Percentiles rank a stretch among this genome's conserved stretches.
phyloP scores from a whole-genome alignment of 2,797 vertebrate genomes.

The Chiloscyllium punctatum region DNA sequence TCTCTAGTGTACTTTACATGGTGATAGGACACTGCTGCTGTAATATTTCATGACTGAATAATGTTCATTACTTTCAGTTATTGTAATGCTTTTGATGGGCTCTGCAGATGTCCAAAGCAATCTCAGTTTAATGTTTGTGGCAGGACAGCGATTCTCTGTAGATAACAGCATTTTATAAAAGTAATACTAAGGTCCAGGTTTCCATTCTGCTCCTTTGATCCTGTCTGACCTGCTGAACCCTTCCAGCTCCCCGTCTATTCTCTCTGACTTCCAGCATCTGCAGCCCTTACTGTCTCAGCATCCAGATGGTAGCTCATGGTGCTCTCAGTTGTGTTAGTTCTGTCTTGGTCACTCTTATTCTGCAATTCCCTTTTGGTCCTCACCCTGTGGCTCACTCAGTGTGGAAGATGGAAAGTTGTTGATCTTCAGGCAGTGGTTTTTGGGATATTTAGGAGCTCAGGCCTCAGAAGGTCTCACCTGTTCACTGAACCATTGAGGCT shows the following conservation, averaged over 20 bases:
- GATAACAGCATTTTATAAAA: neutral
- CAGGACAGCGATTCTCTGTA: neutral
- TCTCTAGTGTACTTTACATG: neutral
- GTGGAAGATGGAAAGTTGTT: neutral
- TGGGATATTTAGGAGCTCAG: neutral
- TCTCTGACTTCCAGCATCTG: too few relatives aligned
- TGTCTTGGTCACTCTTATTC: neutral
- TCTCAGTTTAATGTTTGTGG: neutral
- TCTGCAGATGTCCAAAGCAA: neutral
- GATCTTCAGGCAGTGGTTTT: neutral
- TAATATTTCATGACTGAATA: neutral
- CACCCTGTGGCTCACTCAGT: neutral
- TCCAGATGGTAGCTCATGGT: neutral
- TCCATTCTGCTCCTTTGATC: too few relatives aligned
- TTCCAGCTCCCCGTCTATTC: too few relatives aligned
- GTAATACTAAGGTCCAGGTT: too few relatives aligned
- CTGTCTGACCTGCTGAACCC: too few relatives aligned
- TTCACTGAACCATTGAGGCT: neutral
- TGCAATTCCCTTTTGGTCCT: neutral
- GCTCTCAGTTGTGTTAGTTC: neutral
- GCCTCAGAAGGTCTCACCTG: neutral
- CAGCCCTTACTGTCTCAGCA: too few relatives aligned
- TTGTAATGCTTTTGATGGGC: neutral
- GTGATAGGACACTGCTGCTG: too few relatives aligned
- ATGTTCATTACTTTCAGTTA: neutral